These are phyloP conservation scores for Diadophis punctatus DNA, from an alignment of 2,113 vertebrate species.

Conservation along the genomic window DNA sequence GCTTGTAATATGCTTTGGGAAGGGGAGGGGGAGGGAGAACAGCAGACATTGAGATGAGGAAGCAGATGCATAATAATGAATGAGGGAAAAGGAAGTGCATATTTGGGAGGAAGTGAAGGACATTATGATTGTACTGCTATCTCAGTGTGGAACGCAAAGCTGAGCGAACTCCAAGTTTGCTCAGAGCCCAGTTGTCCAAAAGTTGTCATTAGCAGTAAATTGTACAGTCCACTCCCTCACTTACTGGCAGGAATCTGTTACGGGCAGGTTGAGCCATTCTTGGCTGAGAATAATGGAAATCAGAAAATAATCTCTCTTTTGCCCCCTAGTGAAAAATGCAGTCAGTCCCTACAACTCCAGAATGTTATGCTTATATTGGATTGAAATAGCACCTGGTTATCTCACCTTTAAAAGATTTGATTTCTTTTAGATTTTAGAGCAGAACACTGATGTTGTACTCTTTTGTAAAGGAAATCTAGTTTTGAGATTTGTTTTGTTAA, in stretches of 20 bases:
- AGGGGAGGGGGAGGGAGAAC: background rate
- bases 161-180: accelerated
- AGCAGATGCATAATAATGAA: slow-evolving; percentile 20
- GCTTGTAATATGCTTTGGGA: background rate
- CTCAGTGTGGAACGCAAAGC: accelerated
- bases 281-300: background rate
- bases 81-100: background rate
- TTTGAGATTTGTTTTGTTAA: background rate
- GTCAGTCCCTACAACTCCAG: background rate
- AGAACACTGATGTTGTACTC: background rate
- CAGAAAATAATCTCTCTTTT: slow-evolving; percentile 1
- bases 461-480: background rate
- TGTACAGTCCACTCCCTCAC: background rate
- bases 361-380: background rate
- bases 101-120: background rate
- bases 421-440: slow-evolving; percentile 29
- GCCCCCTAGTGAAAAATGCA: background rate
- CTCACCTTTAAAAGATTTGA: background rate
- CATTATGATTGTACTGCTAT: background rate
- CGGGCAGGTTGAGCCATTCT: background rate
- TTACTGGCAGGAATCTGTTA: accelerated
- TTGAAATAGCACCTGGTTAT: background rate
- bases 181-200: accelerated
- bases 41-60: slow-evolving; percentile 25
- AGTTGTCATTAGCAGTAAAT: background rate